These are phyloP conservation scores for Acyrthosiphon pisum DNA, from an alignment of 1,140 invertebrate species.

Conservation along the genomic window DNA sequence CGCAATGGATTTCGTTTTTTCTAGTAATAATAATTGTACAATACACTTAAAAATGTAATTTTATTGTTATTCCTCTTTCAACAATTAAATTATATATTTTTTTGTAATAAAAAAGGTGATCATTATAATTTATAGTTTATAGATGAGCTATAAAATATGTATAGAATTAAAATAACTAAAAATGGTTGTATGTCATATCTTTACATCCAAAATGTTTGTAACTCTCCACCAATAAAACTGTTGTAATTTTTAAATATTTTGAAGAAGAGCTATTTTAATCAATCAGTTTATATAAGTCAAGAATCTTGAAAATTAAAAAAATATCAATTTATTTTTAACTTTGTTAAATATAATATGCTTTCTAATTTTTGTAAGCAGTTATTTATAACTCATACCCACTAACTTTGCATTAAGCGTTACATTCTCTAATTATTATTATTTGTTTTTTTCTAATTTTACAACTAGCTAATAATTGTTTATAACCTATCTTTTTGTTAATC, in stretches of 20 bases:
- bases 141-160: not conserved
- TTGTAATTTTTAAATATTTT: constrained; percentile 16
- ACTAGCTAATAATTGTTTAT: not conserved
- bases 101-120: not conserved
- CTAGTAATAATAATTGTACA: not conserved
- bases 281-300: not conserved
- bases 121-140: not conserved
- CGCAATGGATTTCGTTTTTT: not conserved
- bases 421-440: not conserved
- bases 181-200: not conserved
- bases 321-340: not conserved
- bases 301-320: not conserved
- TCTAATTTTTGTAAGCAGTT: not conserved
- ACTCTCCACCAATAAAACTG: not conserved
- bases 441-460: not conserved
- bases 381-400: not conserved
- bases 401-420: not conserved
- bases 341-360: not conserved
- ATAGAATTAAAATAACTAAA: not conserved
- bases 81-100: not conserved
- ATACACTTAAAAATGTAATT: not conserved
- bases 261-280: not conserved
- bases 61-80: not conserved
- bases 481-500: not conserved
- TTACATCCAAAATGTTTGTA: not conserved